Base-by-base conservation (phyloP, 2,113 vertebrate species). In the Syngnathoides biaculeatus region DNA sequence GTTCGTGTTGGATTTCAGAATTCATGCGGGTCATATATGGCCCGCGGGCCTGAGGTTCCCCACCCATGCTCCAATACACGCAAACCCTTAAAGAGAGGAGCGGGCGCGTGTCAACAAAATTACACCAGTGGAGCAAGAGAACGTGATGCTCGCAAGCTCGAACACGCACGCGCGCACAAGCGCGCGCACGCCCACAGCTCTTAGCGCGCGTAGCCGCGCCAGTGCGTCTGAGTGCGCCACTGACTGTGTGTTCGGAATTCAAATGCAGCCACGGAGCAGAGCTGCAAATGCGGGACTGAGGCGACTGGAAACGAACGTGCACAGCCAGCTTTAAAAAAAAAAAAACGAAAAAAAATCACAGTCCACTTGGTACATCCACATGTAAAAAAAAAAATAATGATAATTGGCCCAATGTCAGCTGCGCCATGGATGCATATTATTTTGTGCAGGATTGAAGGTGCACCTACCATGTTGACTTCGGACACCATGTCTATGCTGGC, bases 401-500 rank as follows among this genome's bases (percentile, higher is more conserved):
- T 64, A 79, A 79, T 72, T 60, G 68, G 58, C 74, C 65, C 75
- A 20, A 72, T 68, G 67, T 56, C 73, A 69, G 35, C 70, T 65
- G 60, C 58, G 27, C n/a, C 27, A 22, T 50, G 19, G 19, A 65
- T 65, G 7, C 20, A 13, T 11, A 24, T 11, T 5, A 52, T 47
- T 8, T 17, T 30, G 20, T 24, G 43, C 17, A 22, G 19, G 40
- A 24, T 15, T 53, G 47, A 82, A 78, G 71, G 77, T 82, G 53
- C 77, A 95, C 96, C 93, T 94, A 98, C 97, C 97, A 98, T 98
- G 73, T 98, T 98, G 88, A 98, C 97, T 95, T 98, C 97, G 27
- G 97, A 98, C 60, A 98, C 96, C 97, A 98, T 98, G 77, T 98
- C 97, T 83, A 98, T 98, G 83, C 97, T 98, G 89, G 97, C 94